Conservation (phyloP, 1,140 invertebrate species). For the Paracyclopina nana region DNA sequence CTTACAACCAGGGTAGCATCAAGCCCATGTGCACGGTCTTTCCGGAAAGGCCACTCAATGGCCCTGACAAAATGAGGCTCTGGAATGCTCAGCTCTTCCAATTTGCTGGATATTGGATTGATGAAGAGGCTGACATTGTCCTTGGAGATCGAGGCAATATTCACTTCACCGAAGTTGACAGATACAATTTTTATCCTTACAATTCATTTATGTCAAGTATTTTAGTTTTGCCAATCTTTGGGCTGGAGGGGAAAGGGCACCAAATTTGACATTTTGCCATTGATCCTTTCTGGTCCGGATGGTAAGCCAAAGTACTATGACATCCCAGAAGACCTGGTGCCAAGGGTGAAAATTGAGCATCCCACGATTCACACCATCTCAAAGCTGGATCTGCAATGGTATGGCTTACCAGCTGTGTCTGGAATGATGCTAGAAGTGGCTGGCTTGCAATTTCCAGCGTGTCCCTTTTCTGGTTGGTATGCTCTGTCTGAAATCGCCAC, state of each 20-base stretch:
- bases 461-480: conserved; percentile 91
- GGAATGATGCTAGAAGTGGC: conserved; percentile 84
- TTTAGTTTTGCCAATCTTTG: conserved; percentile 5
- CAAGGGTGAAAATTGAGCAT: conserved; percentile 18
- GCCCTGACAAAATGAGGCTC: conserved; percentile 58
- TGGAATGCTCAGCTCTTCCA: conserved; percentile 75
- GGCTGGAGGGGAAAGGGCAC: neutral
- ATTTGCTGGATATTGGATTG: conserved; percentile 79
- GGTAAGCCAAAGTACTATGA: neutral
- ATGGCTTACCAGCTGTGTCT: conserved; percentile 61
- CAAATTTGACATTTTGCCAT: neutral
- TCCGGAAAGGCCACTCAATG: conserved; percentile 61
- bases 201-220: conserved; percentile 3
- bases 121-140: conserved; percentile 45
- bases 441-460: conserved; percentile 77
- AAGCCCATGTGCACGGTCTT: conserved; percentile 86
- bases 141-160: conserved; percentile 56
- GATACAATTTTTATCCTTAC: neutral
- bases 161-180: conserved; percentile 83
- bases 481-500: conserved; percentile 90
- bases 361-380: too few relatives aligned
- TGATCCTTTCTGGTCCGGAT: neutral
- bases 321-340: neutral
- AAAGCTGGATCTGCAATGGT: conserved; percentile 71
- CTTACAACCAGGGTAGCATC: conserved; percentile 88